phyloP scores from a whole-genome alignment of 2,888 invertebrate genomes.

The Drosophila fungiperda region DNA sequence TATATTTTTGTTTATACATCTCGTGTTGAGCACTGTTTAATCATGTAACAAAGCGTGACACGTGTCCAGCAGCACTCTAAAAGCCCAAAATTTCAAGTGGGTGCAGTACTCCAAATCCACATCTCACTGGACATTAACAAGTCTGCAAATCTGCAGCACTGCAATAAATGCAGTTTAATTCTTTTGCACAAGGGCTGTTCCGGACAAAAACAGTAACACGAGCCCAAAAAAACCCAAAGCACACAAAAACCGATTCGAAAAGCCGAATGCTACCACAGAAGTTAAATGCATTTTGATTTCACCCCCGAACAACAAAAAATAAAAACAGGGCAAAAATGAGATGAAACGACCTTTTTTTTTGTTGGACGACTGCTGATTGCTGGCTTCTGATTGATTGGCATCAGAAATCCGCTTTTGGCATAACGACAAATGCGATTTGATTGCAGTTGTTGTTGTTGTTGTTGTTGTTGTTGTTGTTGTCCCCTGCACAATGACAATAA shows the following conservation, averaged over 20 bases:
- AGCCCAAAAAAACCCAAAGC: not conserved
- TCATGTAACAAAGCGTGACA: not conserved
- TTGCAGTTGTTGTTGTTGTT: constrained; percentile 47
- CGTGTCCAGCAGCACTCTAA: not conserved
- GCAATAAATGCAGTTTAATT: constrained; percentile 13
- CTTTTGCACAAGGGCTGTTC: constrained; percentile 52
- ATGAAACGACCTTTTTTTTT: constrained; percentile 51
- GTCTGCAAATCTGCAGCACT: constrained; percentile 1
- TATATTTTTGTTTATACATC: not conserved
- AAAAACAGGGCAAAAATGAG: constrained; percentile 45
- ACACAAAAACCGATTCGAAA: not conserved
- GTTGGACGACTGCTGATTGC: constrained; percentile 19
- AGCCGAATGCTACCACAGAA: constrained; percentile 66
- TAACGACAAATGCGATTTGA: constrained; percentile 76
- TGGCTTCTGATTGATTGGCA: constrained; percentile 76
- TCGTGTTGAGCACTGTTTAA: constrained; percentile 4
- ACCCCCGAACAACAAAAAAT: constrained; percentile 39
- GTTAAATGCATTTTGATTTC: constrained; percentile 79
- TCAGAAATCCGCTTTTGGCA: constrained; percentile 80
- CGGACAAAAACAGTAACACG: constrained; percentile 8
- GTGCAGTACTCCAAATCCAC: not conserved
- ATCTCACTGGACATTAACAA: constrained; percentile 11
- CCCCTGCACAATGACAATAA: constrained; percentile 52
- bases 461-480: constrained; percentile 16
- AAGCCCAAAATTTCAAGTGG: not conserved